These are phyloP conservation scores for Meandrusa payeni DNA, from an alignment of 2,888 invertebrate genomes.

Conservation along the genomic window DNA sequence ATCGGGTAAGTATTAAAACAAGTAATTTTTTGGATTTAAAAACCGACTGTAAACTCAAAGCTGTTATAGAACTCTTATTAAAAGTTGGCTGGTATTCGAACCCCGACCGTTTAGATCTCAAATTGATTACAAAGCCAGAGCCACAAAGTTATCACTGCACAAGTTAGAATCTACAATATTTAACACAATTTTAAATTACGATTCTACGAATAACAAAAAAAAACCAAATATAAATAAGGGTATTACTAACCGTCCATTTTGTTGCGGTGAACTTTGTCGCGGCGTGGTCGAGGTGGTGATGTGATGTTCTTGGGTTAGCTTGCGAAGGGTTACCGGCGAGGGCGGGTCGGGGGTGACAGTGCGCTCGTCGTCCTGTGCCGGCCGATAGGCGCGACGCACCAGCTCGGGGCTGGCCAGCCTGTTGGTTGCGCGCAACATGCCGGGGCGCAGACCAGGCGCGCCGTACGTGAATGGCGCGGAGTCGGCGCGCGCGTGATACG, in stretches of 20 bases:
- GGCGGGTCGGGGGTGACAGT: conserved; percentile 58
- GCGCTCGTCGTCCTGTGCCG: conserved; percentile 64
- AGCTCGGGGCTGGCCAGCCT: conserved; percentile 91
- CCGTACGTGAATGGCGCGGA: conserved; percentile 95
- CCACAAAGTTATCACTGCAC: too few relatives aligned
- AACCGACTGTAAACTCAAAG: too few relatives aligned
- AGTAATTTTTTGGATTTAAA: too few relatives aligned
- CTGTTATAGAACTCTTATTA: too few relatives aligned
- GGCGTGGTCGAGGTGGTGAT: conserved; percentile 55
- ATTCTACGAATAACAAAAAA: too few relatives aligned
- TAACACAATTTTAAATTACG: too few relatives aligned
- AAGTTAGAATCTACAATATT: too few relatives aligned
- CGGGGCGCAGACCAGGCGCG: conserved; percentile 79
- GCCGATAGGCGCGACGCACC: conserved; percentile 86
- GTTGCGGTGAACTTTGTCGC: conserved; percentile 47
- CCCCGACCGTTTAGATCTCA: too few relatives aligned
- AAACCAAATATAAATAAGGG: not conserved
- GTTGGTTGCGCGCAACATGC: conserved; percentile 86
- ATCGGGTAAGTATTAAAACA: too few relatives aligned
- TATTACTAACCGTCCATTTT: conserved; percentile 59
- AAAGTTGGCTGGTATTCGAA: too few relatives aligned
- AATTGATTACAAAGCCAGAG: too few relatives aligned
- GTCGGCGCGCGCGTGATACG: conserved; percentile 95
- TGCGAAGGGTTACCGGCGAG: conserved; percentile 55
- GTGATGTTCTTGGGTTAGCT: conserved; percentile 64